phyloP scores from a whole-genome alignment of 2,888 invertebrate species.

The Vannuccia rotundouncinata region DNA sequence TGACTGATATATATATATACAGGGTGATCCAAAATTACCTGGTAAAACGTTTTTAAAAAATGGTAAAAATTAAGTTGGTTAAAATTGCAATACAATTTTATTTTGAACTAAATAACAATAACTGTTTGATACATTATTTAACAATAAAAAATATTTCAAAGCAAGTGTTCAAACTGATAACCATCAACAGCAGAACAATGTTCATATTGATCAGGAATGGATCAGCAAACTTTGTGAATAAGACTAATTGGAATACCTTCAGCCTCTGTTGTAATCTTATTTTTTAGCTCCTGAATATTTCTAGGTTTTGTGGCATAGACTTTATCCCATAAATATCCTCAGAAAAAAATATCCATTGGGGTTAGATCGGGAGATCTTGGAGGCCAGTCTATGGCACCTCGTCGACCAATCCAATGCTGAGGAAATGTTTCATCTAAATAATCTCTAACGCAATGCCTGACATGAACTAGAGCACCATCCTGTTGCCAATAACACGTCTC shows the following conservation, averaged over 20 bases:
- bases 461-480: too few relatives aligned
- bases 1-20: too few relatives aligned
- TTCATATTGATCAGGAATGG: background rate
- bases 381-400: background rate
- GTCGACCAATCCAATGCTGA: background rate
- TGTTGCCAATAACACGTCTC: too few relatives aligned
- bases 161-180: background rate
- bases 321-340: background rate
- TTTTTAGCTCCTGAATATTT: background rate
- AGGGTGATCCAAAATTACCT: too few relatives aligned
- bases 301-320: background rate
- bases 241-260: background rate
- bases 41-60: too few relatives aligned
- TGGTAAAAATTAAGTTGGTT: too few relatives aligned
- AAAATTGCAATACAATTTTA: too few relatives aligned
- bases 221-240: conserved; percentile 2
- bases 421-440: too few relatives aligned
- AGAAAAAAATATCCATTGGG: background rate
- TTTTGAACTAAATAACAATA: too few relatives aligned
- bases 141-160: background rate
- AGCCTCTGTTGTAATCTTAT: background rate
- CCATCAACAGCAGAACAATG: background rate
- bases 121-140: too few relatives aligned
- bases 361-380: background rate
- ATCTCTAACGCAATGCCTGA: too few relatives aligned